phyloP scores from a whole-genome alignment of 2,797 vertebrate genomes.

The Huso huso region DNA sequence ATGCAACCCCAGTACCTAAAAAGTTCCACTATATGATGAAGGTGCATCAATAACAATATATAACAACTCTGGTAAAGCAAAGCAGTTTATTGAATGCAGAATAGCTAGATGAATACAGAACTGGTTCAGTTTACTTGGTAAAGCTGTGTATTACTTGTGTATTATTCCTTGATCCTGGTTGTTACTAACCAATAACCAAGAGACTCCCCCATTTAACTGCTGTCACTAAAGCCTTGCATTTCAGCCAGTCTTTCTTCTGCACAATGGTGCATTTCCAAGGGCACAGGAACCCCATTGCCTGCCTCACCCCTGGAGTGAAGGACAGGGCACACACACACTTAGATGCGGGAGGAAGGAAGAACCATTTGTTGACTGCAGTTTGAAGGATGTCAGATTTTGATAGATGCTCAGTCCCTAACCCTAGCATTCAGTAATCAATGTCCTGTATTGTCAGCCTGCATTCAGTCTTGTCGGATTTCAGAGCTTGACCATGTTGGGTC shows the following conservation, averaged over 20 bases:
- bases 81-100: too few species aligned
- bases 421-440: constrained; percentile 6
- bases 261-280: constrained; percentile 10
- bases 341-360: constrained; percentile 3
- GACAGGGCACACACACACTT: constrained; percentile 9
- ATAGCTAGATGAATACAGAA: too few species aligned
- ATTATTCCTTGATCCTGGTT: too few species aligned
- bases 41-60: too few species aligned
- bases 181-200: too few species aligned
- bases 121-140: too few species aligned
- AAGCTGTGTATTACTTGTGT: too few species aligned
- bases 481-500: too few species aligned
- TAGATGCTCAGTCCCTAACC: not conserved
- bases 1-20: too few species aligned
- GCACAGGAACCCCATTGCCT: constrained; percentile 9
- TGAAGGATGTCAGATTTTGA: constrained; percentile 10
- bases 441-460: not conserved
- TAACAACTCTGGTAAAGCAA: too few species aligned
- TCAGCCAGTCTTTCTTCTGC: not conserved
- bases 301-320: constrained; percentile 10
- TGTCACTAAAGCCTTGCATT: not conserved
- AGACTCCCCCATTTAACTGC: too few species aligned
- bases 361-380: constrained; percentile 5
- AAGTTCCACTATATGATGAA: too few species aligned
- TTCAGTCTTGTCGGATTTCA: constrained; percentile 1